Conservation (phyloP, 2,888 invertebrate genomes). For the Mimumesa dahlbomi region DNA sequence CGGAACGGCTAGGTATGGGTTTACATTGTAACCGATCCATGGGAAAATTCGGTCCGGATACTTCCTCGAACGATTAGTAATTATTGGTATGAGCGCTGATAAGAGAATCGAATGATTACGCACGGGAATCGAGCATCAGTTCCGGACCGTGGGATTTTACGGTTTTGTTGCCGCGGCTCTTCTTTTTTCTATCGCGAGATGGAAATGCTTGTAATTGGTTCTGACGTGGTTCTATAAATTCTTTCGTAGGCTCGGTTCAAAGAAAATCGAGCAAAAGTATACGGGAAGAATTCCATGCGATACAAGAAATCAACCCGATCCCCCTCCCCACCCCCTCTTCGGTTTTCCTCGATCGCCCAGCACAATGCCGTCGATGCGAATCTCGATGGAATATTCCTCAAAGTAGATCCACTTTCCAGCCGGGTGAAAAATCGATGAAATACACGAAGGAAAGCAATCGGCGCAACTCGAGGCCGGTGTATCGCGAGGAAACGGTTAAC, state of each 20-base stretch:
- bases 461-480: not conserved
- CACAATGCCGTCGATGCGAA: constrained; percentile 15
- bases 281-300: too few relatives aligned
- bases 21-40: constrained; percentile 12
- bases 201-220: too few relatives aligned
- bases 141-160: constrained; percentile 3
- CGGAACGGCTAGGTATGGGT: not conserved
- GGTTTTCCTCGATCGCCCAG: not conserved
- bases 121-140: too few relatives aligned
- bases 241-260: too few relatives aligned
- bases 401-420: not conserved
- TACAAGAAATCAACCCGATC: too few relatives aligned
- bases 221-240: too few relatives aligned
- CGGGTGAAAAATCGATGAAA: not conserved
- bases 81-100: too few relatives aligned
- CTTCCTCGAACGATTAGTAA: constrained; percentile 25
- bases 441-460: not conserved
- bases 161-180: too few relatives aligned
- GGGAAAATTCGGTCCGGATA: constrained; percentile 22
- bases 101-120: too few relatives aligned
- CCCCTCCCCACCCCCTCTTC: too few relatives aligned
- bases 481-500: not conserved
- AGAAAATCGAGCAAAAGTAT: too few relatives aligned
- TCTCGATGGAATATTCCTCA: constrained; percentile 3
- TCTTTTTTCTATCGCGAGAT: too few relatives aligned